Percentiles rank a stretch among this genome's conserved stretches.
Conservation (phyloP, 2,888 invertebrate genomes). For the Caenorhabditis sinica region DNA sequence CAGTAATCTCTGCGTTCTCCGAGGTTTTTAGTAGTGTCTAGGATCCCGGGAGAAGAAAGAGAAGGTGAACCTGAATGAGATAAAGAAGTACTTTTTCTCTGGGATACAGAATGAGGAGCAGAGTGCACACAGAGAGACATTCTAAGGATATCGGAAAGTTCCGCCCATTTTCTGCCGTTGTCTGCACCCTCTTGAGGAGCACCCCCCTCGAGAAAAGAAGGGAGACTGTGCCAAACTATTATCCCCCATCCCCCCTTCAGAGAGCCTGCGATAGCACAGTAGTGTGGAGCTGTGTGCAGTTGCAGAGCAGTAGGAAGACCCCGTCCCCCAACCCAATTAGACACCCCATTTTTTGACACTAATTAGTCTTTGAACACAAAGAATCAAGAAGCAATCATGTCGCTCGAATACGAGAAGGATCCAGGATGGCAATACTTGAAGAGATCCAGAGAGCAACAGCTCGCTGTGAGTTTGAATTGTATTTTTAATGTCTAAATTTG, state of each 20-base stretch:
- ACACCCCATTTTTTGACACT: conserved; percentile 10
- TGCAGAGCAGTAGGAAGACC: conserved; percentile 40
- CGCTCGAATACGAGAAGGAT: conserved; percentile 81
- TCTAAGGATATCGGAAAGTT: background rate
- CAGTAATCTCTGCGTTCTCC: conserved; percentile 38
- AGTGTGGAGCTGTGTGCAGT: conserved; percentile 68
- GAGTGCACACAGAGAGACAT: no score
- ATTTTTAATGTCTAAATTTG: conserved; percentile 24
- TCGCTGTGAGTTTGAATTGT: conserved; percentile 71
- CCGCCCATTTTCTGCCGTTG: conserved; percentile 46
- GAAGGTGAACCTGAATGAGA: background rate
- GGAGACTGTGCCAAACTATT: conserved; percentile 63
- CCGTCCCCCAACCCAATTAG: no score
- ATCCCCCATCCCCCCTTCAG: conserved; percentile 29
- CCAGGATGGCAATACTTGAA: conserved; percentile 84
- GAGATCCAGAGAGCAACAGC: conserved; percentile 78
- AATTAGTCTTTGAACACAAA: conserved; percentile 16
- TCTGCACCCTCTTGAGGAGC: conserved; percentile 10
- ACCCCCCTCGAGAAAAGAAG: background rate
- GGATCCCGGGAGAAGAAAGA: background rate
- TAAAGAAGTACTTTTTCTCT: conserved; percentile 45
- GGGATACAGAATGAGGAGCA: background rate
- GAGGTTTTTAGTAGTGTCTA: background rate
- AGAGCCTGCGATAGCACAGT: conserved; percentile 57
- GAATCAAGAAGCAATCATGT: conserved; percentile 53